Percentiles rank a stretch among this genome's conserved stretches.
These are phyloP conservation scores for Brenthis ino DNA, from an alignment of 2,888 invertebrate species.

Conservation along the genomic window DNA sequence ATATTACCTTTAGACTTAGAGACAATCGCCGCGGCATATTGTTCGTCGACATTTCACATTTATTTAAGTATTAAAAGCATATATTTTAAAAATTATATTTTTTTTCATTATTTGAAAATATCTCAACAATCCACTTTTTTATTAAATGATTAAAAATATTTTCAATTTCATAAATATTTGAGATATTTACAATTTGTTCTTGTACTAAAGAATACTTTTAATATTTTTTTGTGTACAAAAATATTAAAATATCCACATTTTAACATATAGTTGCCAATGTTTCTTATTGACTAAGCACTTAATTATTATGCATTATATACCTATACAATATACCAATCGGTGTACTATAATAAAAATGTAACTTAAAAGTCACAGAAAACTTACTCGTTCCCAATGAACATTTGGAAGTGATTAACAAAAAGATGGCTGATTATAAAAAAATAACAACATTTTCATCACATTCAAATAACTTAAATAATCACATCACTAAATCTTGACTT, in stretches of 20 bases:
- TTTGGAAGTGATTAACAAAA: background rate
- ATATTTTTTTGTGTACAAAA: slow-evolving; percentile 26
- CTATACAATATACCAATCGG: slow-evolving; percentile 16
- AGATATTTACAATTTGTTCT: slow-evolving; percentile 21
- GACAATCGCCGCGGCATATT: slow-evolving; percentile 22
- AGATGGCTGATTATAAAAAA: background rate
- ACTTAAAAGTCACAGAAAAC: slow-evolving; percentile 12
- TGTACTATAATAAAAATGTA: slow-evolving; percentile 9
- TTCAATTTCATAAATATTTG: slow-evolving; percentile 8
- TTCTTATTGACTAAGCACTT: slow-evolving; percentile 24
- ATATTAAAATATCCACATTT: slow-evolving; percentile 30
- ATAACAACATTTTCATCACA: slow-evolving; percentile 1
- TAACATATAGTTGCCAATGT: slow-evolving; percentile 13
- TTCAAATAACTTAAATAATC: no score
- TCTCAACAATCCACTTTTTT: slow-evolving; percentile 5
- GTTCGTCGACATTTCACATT: slow-evolving; percentile 15
- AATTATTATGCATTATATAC: slow-evolving; percentile 31
- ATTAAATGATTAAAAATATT: background rate
- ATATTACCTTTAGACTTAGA: slow-evolving; percentile 19
- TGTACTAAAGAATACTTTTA: slow-evolving; percentile 25
- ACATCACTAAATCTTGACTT: no score
- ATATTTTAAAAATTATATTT: slow-evolving; percentile 12
- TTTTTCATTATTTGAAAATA: slow-evolving; percentile 10
- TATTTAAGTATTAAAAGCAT: slow-evolving; percentile 6
- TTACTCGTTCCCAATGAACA: background rate